Conservation (phyloP, 1,140 invertebrate species). For the fruit fly (Drosophila melanogaster) region DNA sequence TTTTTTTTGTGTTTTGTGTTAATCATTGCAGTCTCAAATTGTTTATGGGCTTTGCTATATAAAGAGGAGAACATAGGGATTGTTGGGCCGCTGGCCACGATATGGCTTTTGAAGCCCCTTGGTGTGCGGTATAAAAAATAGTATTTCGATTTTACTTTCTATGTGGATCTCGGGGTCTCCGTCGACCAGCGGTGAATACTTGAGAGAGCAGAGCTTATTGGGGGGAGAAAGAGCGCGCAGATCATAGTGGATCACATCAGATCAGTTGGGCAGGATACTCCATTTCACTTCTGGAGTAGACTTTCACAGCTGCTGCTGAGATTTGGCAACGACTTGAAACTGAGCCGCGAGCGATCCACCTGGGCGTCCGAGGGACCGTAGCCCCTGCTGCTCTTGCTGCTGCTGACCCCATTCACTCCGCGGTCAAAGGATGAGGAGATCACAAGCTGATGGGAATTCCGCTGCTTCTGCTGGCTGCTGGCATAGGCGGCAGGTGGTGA, state of each 20-base stretch:
- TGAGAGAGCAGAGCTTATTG: slow-evolving; percentile 35
- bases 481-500: slow-evolving; percentile 74
- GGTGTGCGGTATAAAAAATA: slow-evolving; percentile 56
- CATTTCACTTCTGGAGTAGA: slow-evolving; percentile 86
- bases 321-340: slow-evolving; percentile 88
- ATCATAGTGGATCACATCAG: slow-evolving; percentile 24
- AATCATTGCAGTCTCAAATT: slow-evolving; percentile 79
- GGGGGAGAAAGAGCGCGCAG: slow-evolving; percentile 2
- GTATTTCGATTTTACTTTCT: slow-evolving; percentile 33
- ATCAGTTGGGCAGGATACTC: slow-evolving; percentile 16
- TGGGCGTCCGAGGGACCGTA: slow-evolving; percentile 47
- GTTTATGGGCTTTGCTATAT: slow-evolving; percentile 69
- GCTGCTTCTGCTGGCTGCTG: slow-evolving; percentile 52
- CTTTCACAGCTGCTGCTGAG: slow-evolving; percentile 88
- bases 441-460: slow-evolving; percentile 35
- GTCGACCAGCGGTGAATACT: slow-evolving; percentile 59
- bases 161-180: slow-evolving; percentile 11
- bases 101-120: slow-evolving; percentile 42
- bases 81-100: slow-evolving; percentile 23
- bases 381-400: slow-evolving; percentile 11
- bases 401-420: slow-evolving; percentile 47
- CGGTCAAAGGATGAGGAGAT: slow-evolving; percentile 73
- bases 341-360: slow-evolving; percentile 74
- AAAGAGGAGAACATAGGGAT: slow-evolving; percentile 18
- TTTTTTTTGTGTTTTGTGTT: slow-evolving; percentile 35